phyloP scores from a whole-genome alignment of 1,140 invertebrate species.

The Bombus pyrosoma region DNA sequence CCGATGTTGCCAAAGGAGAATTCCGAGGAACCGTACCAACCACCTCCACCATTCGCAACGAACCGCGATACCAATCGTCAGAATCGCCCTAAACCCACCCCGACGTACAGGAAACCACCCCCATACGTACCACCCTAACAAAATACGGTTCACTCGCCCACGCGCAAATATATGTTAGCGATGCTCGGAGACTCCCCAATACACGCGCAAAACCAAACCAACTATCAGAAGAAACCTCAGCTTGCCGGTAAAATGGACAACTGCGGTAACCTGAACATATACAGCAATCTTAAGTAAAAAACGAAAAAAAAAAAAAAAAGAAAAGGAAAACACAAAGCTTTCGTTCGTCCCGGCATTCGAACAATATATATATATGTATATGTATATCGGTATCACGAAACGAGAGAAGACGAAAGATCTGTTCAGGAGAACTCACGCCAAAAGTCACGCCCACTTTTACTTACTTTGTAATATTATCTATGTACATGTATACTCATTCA shows the following conservation, averaged over 20 bases:
- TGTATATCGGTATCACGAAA: conserved; percentile 30
- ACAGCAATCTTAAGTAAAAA: conserved; percentile 55
- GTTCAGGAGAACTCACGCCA: conserved; percentile 29
- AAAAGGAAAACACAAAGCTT: conserved; percentile 19
- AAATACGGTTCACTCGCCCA: conserved; percentile 76
- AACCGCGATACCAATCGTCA: conserved; percentile 86
- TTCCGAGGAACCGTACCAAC: conserved; percentile 83
- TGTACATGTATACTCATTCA: conserved; percentile 25
- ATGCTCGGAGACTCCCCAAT: conserved; percentile 77
- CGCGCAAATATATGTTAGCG: conserved; percentile 78
- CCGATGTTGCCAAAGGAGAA: conserved; percentile 81
- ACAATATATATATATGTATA: conserved; percentile 10
- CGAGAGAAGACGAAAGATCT: conserved; percentile 34
- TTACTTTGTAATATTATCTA: conserved; percentile 51
- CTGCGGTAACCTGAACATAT: conserved; percentile 57
- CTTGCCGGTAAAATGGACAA: conserved; percentile 44
- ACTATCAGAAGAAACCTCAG: conserved; percentile 70
- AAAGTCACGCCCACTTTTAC: conserved; percentile 55
- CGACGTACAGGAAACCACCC: conserved; percentile 94
- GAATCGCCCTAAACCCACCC: conserved; percentile 89
- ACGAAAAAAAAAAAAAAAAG: not conserved
- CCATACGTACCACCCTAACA: conserved; percentile 96
- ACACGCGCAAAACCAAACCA: conserved; percentile 78
- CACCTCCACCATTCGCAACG: conserved; percentile 90
- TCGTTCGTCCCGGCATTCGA: conserved; percentile 46